Base-by-base conservation (phyloP, 2,797 vertebrate genomes). In the Phalloptychus januarius region DNA sequence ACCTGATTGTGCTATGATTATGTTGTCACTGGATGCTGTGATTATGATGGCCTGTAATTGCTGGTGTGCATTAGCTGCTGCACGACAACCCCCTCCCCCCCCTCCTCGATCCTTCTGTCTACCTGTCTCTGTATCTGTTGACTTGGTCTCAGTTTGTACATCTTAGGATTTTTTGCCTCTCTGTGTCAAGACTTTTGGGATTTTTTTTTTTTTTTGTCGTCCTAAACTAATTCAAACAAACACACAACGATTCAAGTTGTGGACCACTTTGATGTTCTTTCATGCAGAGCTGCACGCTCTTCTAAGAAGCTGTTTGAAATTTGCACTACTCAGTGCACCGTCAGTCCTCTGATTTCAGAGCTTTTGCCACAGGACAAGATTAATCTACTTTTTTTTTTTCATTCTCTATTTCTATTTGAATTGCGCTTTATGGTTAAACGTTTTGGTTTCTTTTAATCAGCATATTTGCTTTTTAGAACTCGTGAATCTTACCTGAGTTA, bases 1-100 rank as follows among this genome's bases (percentile, higher is more conserved):
- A 93, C 88, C 88, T 93, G 93, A 94, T 95, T 95, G 93, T 94
- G 92, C 93, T 90, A 91, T 95, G 94, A 95, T 95, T 95, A 95
- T 95, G 91, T 93, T 95, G 95, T 96, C 94, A 94, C 90, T 94
- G 92, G 90, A 93, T 94, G 94, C 92, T 94, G 88, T 95, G 94
- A 95, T 95, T 95, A 94, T 94, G 92, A 95, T 93, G 86, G 89
- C 81, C 86, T 82, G 42, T 94, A 95, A 94, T 95, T 95, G 83
- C 85, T 86, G 85, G 94, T 92, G 91, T 94, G 92, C 92, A 93
- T 95, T 94, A 94, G 94, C 89, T 91, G 89, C 89, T 83, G 80
- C 86, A 90, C 80, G 77, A 90, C 80, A 77, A 84, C 89, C 86
- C 80, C 86, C 38, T 11, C 42, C 42, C 7, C 40, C 40, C 0